These are phyloP conservation scores for Rambutsinella grinnellia DNA, from an alignment of 2,888 invertebrate genomes.

Conservation along the genomic window DNA sequence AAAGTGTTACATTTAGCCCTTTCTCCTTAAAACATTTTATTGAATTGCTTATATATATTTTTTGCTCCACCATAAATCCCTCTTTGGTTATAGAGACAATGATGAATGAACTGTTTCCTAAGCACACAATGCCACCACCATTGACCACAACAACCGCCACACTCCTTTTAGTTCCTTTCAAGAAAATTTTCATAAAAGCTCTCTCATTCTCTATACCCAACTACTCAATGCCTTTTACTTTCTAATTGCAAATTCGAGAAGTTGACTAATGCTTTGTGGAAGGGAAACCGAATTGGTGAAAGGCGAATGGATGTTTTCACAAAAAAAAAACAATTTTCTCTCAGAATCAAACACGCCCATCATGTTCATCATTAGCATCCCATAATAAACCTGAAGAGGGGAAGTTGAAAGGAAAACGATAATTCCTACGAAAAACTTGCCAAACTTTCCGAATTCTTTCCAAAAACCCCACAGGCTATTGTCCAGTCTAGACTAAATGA, in stretches of 20 bases:
- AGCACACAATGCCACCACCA: constrained; percentile 14
- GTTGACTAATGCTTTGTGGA: constrained; percentile 2
- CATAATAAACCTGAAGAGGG: no score
- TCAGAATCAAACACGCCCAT: neutral
- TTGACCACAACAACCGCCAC: constrained; percentile 31
- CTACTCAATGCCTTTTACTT: neutral
- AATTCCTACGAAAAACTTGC: no score
- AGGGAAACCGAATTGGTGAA: no score
- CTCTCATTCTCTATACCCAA: no score
- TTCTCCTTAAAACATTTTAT: neutral
- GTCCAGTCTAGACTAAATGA: no score
- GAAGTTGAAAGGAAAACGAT: no score
- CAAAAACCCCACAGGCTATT: no score
- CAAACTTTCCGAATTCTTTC: no score
- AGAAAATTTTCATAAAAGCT: no score
- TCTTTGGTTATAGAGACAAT: constrained; percentile 30
- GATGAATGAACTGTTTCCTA: constrained; percentile 41
- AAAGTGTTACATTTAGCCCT: neutral
- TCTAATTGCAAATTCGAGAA: neutral
- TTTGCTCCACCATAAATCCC: neutral
- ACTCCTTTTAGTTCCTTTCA: neutral
- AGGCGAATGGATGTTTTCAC: neutral
- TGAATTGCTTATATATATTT: neutral
- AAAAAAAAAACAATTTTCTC: neutral
- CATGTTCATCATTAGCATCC: neutral